phyloP scores from a whole-genome alignment of 2,113 vertebrate species.

The Nerophis lumbriciformis region DNA sequence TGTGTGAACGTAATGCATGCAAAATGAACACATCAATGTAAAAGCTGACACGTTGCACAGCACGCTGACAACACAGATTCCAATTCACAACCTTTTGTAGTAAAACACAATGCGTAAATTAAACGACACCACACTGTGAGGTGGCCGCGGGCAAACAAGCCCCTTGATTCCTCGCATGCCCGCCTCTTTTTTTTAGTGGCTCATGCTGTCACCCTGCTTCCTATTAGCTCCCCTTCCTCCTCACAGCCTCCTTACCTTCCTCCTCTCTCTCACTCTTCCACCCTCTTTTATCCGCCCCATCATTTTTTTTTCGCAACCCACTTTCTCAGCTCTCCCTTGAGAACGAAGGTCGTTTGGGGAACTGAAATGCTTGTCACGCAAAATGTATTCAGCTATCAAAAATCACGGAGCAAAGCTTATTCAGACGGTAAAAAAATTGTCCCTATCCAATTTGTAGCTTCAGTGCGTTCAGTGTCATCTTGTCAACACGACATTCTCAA shows the following conservation, averaged over 20 bases:
- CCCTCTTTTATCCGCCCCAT: neutral
- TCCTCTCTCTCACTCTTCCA: conserved; percentile 22
- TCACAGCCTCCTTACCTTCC: conserved; percentile 37
- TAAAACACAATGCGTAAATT: conserved; percentile 41
- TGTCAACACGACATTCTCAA: conserved; percentile 36
- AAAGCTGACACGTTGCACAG: conserved; percentile 19
- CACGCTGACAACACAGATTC: conserved; percentile 26
- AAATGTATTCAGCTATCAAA: conserved; percentile 41
- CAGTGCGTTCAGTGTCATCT: conserved; percentile 28
- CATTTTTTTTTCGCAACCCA: conserved; percentile 38
- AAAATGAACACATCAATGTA: conserved; percentile 13
- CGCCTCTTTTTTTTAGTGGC: conserved; percentile 46
- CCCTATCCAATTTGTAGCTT: conserved; percentile 46
- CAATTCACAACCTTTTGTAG: conserved; percentile 29
- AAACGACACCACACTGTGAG: conserved; percentile 48
- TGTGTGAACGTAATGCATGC: conserved; percentile 13
- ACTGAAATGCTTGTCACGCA: conserved; percentile 43
- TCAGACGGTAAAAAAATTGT: conserved; percentile 43
- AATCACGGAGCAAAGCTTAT: conserved; percentile 42
- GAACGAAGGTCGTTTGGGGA: conserved; percentile 45
- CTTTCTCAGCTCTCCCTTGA: conserved; percentile 34
- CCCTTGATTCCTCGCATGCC: conserved; percentile 45
- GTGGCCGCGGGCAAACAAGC: conserved; percentile 44
- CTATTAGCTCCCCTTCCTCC: conserved; percentile 51
- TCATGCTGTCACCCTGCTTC: conserved; percentile 53